phyloP scores from a whole-genome alignment of 1,140 invertebrate genomes.

The Prorops nasuta region DNA sequence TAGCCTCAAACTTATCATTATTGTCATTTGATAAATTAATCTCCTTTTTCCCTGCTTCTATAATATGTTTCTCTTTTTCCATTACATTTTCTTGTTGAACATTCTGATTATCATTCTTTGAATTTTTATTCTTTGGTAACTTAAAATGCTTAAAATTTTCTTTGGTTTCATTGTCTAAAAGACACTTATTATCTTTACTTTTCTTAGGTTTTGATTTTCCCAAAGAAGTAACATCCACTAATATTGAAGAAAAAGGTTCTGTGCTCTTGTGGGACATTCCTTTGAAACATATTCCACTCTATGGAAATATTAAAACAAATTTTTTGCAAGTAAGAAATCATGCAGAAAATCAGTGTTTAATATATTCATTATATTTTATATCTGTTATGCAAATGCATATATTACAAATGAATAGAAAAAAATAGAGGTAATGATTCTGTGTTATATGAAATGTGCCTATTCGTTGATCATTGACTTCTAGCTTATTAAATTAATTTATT shows the following conservation, averaged over 20 bases:
- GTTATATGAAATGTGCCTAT: background rate
- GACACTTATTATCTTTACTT: slow-evolving; percentile 29
- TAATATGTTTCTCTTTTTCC: slow-evolving; percentile 8
- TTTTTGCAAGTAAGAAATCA: slow-evolving; percentile 10
- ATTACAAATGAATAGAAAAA: no score
- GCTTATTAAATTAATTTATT: no score
- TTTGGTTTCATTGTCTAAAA: slow-evolving; percentile 19
- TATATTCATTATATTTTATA: background rate
- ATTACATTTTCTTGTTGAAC: slow-evolving; percentile 9
- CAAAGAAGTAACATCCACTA: slow-evolving; percentile 22
- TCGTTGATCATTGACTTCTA: background rate
- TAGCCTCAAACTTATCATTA: slow-evolving; percentile 29
- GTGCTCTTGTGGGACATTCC: slow-evolving; percentile 31
- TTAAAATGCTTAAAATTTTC: slow-evolving; percentile 18
- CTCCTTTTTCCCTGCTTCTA: slow-evolving; percentile 12
- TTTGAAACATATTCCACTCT: slow-evolving; percentile 36
- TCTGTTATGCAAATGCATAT: background rate
- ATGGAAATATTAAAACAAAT: slow-evolving; percentile 24
- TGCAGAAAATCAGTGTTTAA: background rate
- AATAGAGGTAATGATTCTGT: no score
- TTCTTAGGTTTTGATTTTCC: slow-evolving; percentile 35
- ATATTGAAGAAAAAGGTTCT: no score
- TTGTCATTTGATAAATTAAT: slow-evolving; percentile 8
- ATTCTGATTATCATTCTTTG: slow-evolving; percentile 14
- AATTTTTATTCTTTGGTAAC: slow-evolving; percentile 17